Percentiles rank a stretch among this genome's conserved stretches.
Conservation (phyloP, 2,113 vertebrate species). For the Progne subis region DNA sequence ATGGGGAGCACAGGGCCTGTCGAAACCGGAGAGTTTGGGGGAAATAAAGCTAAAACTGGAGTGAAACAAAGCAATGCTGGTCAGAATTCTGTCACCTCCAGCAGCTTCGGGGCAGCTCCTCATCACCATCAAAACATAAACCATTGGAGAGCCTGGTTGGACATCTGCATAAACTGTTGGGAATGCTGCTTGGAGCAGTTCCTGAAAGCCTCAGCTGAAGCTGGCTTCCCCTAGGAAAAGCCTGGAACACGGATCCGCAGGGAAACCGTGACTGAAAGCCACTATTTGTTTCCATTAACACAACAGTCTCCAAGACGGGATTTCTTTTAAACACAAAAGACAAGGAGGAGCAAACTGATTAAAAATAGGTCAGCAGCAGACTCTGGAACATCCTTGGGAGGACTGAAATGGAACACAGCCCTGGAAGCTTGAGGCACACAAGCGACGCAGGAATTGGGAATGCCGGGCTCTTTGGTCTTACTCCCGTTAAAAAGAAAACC, state of each 20-base stretch:
- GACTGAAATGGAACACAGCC: neutral
- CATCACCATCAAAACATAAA: neutral
- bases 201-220: neutral
- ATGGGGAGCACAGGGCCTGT: neutral
- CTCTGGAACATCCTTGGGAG: neutral
- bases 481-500: constrained; percentile 54
- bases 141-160: neutral
- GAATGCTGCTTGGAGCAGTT: neutral
- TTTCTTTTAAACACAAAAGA: constrained; percentile 34
- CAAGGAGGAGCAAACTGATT: constrained; percentile 50
- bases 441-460: neutral
- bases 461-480: neutral
- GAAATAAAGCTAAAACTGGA: neutral
- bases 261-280: neutral
- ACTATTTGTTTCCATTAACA: neutral
- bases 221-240: neutral
- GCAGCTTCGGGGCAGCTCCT: neutral
- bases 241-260: neutral
- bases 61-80: neutral
- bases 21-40: neutral
- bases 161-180: neutral
- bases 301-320: neutral
- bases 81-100: neutral
- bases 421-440: neutral
- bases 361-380: constrained; percentile 36